Percentiles rank a stretch among this genome's conserved stretches.
Evolutionary conservation across 2,888 invertebrate genomes (phyloP).

Genomic region (Linnaemya vulpina): DNA sequence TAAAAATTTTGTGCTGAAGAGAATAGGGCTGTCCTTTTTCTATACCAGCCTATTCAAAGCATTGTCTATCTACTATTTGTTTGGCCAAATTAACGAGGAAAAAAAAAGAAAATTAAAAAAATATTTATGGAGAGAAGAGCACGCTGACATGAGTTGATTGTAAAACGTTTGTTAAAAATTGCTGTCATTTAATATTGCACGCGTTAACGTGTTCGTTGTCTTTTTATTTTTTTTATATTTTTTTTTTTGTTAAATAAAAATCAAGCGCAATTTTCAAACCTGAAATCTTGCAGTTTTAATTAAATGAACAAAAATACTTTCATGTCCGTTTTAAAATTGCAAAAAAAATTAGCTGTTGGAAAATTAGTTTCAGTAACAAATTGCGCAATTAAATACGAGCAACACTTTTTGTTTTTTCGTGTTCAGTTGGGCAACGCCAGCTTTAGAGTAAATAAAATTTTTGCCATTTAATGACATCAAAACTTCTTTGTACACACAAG

Average conservation of each 20-base stretch:
- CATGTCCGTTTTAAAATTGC: not conserved
- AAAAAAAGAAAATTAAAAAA: not conserved
- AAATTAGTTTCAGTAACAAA: too few relatives aligned
- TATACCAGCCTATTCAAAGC: not conserved
- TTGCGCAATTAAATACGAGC: too few relatives aligned
- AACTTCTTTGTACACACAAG: too few relatives aligned
- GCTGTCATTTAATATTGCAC: conserved; percentile 26
- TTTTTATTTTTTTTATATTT: too few relatives aligned
- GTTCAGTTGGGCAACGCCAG: too few relatives aligned
- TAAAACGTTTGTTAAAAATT: conserved; percentile 31
- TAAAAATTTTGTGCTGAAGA: not conserved
- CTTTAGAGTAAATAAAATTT: too few relatives aligned
- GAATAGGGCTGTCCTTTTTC: not conserved
- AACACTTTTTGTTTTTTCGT: too few relatives aligned
- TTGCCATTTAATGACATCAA: too few relatives aligned
- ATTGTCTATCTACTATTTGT: not conserved
- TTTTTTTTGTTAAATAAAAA: not conserved
- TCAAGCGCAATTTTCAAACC: not conserved
- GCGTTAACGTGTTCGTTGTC: not conserved
- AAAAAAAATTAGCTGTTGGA: too few relatives aligned
- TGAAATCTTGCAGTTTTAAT: conserved; percentile 19
- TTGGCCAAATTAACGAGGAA: not conserved
- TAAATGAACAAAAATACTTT: conserved; percentile 5
- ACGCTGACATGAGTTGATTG: not conserved
- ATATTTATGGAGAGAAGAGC: not conserved